Evolutionary conservation across 2,113 vertebrate genomes (phyloP).

Genomic region (Phalacrocorax aristotelis): DNA sequence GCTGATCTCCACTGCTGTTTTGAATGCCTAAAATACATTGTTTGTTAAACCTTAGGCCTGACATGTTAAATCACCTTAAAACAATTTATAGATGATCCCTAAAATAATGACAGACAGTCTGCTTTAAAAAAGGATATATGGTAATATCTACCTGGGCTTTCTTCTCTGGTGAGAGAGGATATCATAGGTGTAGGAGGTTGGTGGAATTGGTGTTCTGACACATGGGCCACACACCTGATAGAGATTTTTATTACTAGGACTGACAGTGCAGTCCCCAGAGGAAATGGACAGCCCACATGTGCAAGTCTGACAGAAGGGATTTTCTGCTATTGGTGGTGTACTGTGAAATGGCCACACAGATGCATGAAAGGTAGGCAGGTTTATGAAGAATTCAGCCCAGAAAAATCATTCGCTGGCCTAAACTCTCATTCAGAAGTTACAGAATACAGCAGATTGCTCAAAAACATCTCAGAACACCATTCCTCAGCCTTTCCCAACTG

Average conservation of each 20-base stretch:
- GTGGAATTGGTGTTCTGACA: not conserved
- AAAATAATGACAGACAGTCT: not conserved
- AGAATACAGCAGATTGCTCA: not conserved
- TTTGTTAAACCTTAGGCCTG: not conserved
- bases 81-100: not conserved
- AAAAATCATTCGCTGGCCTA: not conserved
- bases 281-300: not conserved
- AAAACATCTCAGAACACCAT: not conserved
- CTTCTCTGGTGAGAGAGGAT: not conserved
- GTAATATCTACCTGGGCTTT: not conserved
- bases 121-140: not conserved
- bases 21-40: not conserved
- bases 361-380: not conserved
- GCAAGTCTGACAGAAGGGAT: not conserved
- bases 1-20: not conserved
- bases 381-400: not conserved
- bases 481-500: not conserved
- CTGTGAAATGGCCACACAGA: not conserved
- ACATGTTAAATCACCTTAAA: not conserved
- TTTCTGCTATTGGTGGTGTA: not conserved
- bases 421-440: not conserved
- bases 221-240: not conserved
- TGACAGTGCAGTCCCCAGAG: not conserved
- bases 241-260: not conserved
- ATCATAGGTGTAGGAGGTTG: not conserved